Conservation (phyloP, 2,888 invertebrate genomes). For the Scaptomyza caliginosa region DNA sequence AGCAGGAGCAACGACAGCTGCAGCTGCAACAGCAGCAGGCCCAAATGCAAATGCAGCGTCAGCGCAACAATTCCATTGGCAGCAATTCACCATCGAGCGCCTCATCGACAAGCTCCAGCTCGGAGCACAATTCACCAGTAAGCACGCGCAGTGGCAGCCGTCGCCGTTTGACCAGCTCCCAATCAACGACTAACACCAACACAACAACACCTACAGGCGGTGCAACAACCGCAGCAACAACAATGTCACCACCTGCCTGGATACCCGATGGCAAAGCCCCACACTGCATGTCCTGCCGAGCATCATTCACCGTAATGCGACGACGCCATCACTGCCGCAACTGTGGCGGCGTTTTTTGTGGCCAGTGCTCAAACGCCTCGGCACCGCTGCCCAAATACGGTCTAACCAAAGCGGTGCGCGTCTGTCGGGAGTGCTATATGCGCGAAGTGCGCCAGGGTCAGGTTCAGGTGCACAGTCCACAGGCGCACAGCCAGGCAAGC, state of each 20-base stretch:
- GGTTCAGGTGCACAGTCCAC: constrained; percentile 14
- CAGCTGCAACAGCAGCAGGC: constrained; percentile 57
- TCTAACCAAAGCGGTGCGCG: constrained; percentile 95
- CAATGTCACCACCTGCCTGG: constrained; percentile 91
- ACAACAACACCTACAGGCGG: constrained; percentile 29
- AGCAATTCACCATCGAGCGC: constrained; percentile 76
- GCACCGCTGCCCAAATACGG: constrained; percentile 97
- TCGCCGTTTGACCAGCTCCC: constrained; percentile 47
- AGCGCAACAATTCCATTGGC: constrained; percentile 79
- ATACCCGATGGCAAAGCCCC: constrained; percentile 97
- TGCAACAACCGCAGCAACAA: constrained; percentile 47
- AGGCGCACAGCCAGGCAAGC: constrained; percentile 31
- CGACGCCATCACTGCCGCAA: constrained; percentile 98
- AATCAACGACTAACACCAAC: constrained; percentile 46
- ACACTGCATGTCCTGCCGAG: constrained; percentile 95
- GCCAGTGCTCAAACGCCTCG: constrained; percentile 95
- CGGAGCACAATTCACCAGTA: constrained; percentile 82
- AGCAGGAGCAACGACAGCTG: constrained; percentile 18
- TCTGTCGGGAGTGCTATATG: constrained; percentile 87
- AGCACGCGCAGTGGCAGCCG: constrained; percentile 74
- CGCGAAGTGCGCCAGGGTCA: constrained; percentile 65
- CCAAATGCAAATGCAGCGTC: constrained; percentile 63
- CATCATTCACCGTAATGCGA: constrained; percentile 96
- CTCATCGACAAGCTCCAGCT: constrained; percentile 77
- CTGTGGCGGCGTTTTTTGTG: constrained; percentile 97